A percentile compares a stretch with the other conserved stretches of the same genome.
Evolutionary conservation across 2,888 invertebrate genomes (phyloP).

Genomic region (Onchidella celtica): DNA sequence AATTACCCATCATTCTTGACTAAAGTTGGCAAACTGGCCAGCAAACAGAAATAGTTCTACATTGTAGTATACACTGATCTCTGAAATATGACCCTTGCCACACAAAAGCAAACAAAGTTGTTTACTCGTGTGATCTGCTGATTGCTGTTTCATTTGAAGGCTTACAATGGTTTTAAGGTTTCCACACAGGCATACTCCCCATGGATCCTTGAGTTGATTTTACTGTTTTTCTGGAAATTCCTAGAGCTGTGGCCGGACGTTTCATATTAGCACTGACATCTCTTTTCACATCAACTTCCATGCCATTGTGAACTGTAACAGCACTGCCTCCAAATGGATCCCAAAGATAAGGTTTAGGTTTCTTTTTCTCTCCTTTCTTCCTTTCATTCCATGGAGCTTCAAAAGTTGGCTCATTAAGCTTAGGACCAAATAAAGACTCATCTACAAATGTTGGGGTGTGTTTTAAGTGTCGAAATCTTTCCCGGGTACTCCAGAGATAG

Average conservation of each 20-base stretch:
- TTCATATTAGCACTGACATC: not conserved
- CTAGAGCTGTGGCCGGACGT: slow-evolving; percentile 57
- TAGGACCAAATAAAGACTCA: slow-evolving; percentile 71
- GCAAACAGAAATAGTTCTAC: too few species aligned
- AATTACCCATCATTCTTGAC: too few species aligned
- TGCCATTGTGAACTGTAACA: slow-evolving; percentile 41
- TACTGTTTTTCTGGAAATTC: slow-evolving; percentile 54
- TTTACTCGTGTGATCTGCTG: too few species aligned
- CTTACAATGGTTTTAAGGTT: slow-evolving; percentile 55
- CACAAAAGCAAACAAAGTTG: too few species aligned
- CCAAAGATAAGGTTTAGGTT: slow-evolving; percentile 46
- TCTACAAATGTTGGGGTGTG: slow-evolving; percentile 72
- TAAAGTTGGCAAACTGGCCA: too few species aligned
- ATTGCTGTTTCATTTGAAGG: too few species aligned
- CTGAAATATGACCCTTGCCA: too few species aligned
- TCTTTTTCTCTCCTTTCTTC: slow-evolving; percentile 51
- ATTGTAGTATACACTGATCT: too few species aligned
- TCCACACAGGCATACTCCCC: slow-evolving; percentile 55
- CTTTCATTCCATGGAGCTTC: slow-evolving; percentile 74
- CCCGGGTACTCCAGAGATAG: slow-evolving; percentile 43
- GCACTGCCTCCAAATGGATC: slow-evolving; percentile 46
- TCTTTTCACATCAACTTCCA: not conserved
- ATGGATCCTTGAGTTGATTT: not conserved
- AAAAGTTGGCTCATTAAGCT: slow-evolving; percentile 68
- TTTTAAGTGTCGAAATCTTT: slow-evolving; percentile 63